Evolutionary conservation across 64 coral and sea anemone species (phyloP), one percentile per base, ranked within the genome.

Genomic region (Stylophora pistillata): DNA sequence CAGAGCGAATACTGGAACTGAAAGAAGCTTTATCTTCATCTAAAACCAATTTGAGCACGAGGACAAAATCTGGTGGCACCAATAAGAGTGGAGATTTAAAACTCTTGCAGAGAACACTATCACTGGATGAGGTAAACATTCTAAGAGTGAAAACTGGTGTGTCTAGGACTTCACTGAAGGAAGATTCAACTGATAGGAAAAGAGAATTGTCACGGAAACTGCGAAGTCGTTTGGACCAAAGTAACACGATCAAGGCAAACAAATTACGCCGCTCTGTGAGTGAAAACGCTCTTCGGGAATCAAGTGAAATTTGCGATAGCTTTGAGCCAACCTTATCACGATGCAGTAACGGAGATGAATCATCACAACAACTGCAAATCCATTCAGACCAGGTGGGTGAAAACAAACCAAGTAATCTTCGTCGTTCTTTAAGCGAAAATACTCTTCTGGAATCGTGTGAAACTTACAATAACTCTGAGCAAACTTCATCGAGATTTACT

Each of bases 1-100:
- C 62, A 15, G 80, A 84, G 47, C 69, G 65, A 70, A 84, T 84
- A 84, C 52, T 70, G 80, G 80, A 84, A 14, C 34, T 84, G 23
- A 84, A 84, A 14, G 61, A 84, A 84, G 80, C 80, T 84, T 70
- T 84, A 2, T 16, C 41, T 69, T 84, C 80, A 27, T 68, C 61
- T 11, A 33, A 34, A n/a, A 69, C 20, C 18, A 82, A 37, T 64
- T 64, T 30, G 9, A 37, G 41, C n/a, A 84, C 25, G 23, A 55
- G 21, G 5, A 84, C 33, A 23, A 84, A 41, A 47, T 34, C 69
- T 21, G 69, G 80, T 53, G 11, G 16, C 11, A 60, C n/a, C 16
- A 53, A 26, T 26, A n/a, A n/a, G 33, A 84, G 53, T 9, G 14
- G 20, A 84, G 65, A 68, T 53, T 70, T 23, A 68, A 53, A 9